These are phyloP conservation scores for Turnix velox DNA, from an alignment of 2,113 vertebrate genomes.

Conservation along the genomic window DNA sequence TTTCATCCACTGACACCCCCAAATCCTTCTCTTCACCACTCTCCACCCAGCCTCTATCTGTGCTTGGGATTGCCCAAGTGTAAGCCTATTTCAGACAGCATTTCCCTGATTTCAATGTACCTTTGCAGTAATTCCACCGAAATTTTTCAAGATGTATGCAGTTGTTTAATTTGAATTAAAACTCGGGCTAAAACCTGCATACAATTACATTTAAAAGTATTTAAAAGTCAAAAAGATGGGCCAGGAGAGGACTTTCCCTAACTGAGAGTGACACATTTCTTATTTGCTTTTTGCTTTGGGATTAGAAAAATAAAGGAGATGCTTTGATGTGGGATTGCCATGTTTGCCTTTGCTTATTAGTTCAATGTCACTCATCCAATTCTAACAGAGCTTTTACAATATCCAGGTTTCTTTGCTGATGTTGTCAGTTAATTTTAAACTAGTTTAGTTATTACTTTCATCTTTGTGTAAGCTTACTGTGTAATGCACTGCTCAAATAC, in stretches of 20 bases:
- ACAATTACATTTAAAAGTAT: background rate
- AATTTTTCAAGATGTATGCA: background rate
- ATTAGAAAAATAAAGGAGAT: background rate
- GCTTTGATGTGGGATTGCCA: background rate
- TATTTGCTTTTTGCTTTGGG: background rate
- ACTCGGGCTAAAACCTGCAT: background rate
- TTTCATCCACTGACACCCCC: no score
- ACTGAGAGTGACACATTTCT: background rate
- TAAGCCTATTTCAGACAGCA: background rate
- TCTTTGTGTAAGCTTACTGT: background rate
- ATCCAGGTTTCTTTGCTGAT: background rate
- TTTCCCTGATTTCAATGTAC: background rate
- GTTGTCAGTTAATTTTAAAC: background rate
- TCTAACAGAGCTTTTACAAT: background rate
- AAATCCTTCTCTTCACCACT: no score
- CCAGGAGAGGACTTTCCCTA: background rate
- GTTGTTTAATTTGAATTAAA: background rate
- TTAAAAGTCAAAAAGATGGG: background rate
- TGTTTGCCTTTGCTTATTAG: background rate
- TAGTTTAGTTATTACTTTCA: background rate
- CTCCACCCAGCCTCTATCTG: no score
- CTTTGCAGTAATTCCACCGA: background rate
- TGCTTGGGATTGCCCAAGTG: no score
- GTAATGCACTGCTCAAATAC: background rate
- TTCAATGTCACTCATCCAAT: background rate